Conservation (phyloP, 2,888 invertebrate species). For the Pristionchus entomophagus region DNA sequence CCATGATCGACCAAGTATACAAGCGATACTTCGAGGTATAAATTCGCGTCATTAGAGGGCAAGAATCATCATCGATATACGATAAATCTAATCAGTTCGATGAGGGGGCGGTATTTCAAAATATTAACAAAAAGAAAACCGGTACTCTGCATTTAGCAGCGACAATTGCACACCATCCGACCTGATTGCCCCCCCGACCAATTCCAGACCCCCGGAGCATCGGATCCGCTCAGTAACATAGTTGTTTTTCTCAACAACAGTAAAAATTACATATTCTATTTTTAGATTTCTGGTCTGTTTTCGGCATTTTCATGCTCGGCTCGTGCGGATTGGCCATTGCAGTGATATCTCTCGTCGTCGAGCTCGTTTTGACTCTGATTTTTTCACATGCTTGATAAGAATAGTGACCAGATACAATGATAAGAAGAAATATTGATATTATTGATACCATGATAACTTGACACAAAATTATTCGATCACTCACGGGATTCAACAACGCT, state of each 20-base stretch:
- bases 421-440: too few species aligned
- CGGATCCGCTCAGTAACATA: background rate
- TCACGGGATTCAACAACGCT: too few species aligned
- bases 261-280: too few species aligned
- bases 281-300: slow-evolving; percentile 29
- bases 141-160: background rate
- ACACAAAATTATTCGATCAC: too few species aligned
- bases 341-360: background rate
- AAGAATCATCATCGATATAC: background rate
- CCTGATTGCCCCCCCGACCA: background rate
- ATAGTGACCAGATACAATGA: too few species aligned
- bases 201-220: background rate
- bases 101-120: too few species aligned
- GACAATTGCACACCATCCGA: background rate
- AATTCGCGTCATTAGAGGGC: background rate
- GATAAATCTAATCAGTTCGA: too few species aligned
- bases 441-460: too few species aligned
- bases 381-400: too few species aligned
- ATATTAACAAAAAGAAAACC: too few species aligned
- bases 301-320: slow-evolving; percentile 8
- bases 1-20: background rate
- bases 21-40: background rate
- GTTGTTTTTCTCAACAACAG: background rate
- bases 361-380: background rate
- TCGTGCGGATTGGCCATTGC: slow-evolving; percentile 1